Percentiles rank a stretch among this genome's conserved stretches.
Evolutionary conservation across 2,113 vertebrate species (phyloP).

Genomic region (Raja brachyura): DNA sequence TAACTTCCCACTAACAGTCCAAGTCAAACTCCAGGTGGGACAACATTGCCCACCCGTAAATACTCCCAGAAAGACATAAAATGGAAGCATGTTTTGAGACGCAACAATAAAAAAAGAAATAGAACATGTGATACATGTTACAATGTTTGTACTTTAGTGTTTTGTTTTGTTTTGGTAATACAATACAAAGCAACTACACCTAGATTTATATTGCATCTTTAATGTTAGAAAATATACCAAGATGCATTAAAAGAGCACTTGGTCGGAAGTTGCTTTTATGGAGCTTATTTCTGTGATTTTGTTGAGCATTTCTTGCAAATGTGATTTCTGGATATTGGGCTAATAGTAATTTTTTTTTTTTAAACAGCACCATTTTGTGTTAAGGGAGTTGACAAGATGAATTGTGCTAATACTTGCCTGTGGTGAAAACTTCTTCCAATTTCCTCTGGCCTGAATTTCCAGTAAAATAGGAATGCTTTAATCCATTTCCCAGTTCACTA

Average conservation of each 20-base stretch:
- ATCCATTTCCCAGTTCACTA: not conserved
- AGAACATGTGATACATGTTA: not conserved
- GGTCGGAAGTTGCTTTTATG: not conserved
- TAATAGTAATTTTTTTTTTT: not conserved
- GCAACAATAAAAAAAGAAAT: not conserved
- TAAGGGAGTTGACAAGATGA: not conserved
- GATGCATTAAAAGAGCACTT: not conserved
- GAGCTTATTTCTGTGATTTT: not conserved
- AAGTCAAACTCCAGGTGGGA: not conserved
- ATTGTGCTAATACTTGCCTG: not conserved
- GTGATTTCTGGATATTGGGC: not conserved
- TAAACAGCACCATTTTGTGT: not conserved
- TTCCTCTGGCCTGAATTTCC: not conserved
- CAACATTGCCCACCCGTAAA: too few species aligned
- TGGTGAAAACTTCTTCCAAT: not conserved
- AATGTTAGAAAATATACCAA: not conserved
- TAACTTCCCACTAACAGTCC: not conserved
- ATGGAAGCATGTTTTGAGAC: not conserved
- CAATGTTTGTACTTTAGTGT: not conserved
- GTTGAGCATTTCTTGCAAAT: not conserved
- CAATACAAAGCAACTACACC: not conserved
- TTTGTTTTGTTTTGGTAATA: not conserved
- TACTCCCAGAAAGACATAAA: not conserved
- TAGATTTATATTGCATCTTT: not conserved
- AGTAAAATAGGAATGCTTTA: not conserved